phyloP scores from a whole-genome alignment of 2,888 invertebrate species.

The Sceliomorpha sp. region DNA sequence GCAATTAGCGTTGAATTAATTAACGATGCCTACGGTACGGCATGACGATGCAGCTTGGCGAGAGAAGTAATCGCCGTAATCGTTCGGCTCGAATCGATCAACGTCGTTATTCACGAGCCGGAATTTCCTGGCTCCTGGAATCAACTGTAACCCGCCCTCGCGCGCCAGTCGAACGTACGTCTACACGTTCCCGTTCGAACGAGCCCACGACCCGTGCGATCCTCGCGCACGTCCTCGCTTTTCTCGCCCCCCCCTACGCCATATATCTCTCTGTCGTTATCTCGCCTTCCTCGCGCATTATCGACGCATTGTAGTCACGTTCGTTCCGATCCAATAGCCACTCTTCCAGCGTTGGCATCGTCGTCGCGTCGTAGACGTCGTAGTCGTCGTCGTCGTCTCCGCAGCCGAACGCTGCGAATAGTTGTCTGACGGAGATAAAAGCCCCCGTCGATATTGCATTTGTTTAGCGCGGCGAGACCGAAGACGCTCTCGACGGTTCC shows the following conservation, averaged over 20 bases:
- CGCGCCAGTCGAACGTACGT: constrained; percentile 24
- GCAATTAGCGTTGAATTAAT: constrained; percentile 76
- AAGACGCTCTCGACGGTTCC: too few relatives aligned
- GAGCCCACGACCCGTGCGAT: constrained; percentile 31
- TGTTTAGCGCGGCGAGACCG: constrained; percentile 5
- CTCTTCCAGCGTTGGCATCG: constrained; percentile 11
- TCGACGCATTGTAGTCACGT: constrained; percentile 37
- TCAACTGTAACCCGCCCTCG: constrained; percentile 28
- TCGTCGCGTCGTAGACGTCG: too few relatives aligned
- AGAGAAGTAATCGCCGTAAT: constrained; percentile 43
- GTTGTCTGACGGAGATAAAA: constrained; percentile 21
- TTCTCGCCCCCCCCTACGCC: background rate
- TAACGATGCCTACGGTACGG: constrained; percentile 62
- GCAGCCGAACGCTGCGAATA: constrained; percentile 21
- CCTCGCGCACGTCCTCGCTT: constrained; percentile 24
- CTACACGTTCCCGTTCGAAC: constrained; percentile 31
- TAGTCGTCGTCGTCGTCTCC: too few relatives aligned
- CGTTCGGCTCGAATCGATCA: constrained; percentile 43
- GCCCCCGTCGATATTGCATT: constrained; percentile 20
- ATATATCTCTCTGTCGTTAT: constrained; percentile 15
- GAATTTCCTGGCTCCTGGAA: constrained; percentile 45
- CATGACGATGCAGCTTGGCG: constrained; percentile 37
- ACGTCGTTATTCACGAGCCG: constrained; percentile 44
- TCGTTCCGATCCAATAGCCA: constrained; percentile 29
- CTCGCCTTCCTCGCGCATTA: constrained; percentile 29